Conservation (phyloP, 2,888 invertebrate genomes). For the Aleiodes alternator region DNA sequence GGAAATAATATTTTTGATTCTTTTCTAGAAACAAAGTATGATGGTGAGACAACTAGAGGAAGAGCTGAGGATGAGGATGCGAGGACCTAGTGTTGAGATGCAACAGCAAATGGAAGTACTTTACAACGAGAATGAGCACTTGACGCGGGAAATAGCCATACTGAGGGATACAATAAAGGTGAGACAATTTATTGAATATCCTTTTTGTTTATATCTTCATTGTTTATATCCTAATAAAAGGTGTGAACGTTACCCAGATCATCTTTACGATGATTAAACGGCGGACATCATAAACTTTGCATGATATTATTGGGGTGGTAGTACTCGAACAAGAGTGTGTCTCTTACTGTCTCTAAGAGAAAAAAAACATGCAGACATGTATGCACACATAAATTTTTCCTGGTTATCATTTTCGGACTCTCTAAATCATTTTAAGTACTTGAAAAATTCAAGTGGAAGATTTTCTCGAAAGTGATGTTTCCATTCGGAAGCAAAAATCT, state of each 20-base stretch:
- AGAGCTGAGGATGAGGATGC: slow-evolving; percentile 90
- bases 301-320: too few species aligned
- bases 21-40: slow-evolving; percentile 94
- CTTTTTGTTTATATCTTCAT: not conserved
- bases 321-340: too few species aligned
- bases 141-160: slow-evolving; percentile 94
- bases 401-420: too few species aligned
- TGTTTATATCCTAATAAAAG: not conserved
- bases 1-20: not conserved
- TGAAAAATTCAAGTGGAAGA: too few species aligned
- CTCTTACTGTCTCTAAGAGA: too few species aligned
- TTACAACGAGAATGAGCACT: slow-evolving; percentile 95
- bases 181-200: slow-evolving; percentile 40
- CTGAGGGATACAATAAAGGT: slow-evolving; percentile 96
- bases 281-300: too few species aligned
- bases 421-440: too few species aligned
- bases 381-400: too few species aligned
- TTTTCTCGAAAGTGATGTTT: too few species aligned
- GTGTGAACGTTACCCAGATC: not conserved
- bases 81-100: slow-evolving; percentile 92
- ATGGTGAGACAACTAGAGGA: slow-evolving; percentile 95
- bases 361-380: too few species aligned
- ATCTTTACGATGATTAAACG: slow-evolving; percentile 1
- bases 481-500: too few species aligned
- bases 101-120: slow-evolving; percentile 95